Evolutionary conservation across 2,888 invertebrate genomes (phyloP).

Genomic region (Epinotia ramella): DNA sequence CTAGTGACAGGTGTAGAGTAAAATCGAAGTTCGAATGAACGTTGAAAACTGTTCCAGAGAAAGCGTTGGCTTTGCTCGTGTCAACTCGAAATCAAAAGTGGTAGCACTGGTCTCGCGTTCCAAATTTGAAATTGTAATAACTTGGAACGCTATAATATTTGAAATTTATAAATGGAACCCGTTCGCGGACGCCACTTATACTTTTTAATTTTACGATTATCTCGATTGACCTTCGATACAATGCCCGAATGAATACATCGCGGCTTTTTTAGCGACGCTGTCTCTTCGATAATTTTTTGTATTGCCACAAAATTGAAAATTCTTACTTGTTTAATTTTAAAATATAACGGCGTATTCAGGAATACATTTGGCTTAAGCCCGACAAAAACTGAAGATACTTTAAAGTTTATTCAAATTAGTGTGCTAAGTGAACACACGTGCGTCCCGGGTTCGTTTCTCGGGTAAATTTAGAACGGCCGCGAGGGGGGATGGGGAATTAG

Average conservation of each 20-base stretch:
- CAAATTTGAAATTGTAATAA: conserved; percentile 82
- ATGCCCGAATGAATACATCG: conserved; percentile 78
- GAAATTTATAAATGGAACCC: conserved; percentile 78
- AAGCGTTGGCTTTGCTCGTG: conserved; percentile 44
- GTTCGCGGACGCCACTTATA: conserved; percentile 76
- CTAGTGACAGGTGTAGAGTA: conserved; percentile 13
- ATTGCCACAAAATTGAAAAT: conserved; percentile 63
- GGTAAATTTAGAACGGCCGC: conserved; percentile 75
- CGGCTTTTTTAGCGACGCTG: conserved; percentile 61
- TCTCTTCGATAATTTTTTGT: conserved; percentile 58
- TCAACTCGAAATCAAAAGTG: conserved; percentile 65
- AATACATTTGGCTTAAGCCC: conserved; percentile 48
- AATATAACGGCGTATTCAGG: conserved; percentile 47
- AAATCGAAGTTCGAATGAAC: conserved; percentile 28
- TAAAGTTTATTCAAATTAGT: conserved; percentile 73
- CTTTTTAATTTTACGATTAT: conserved; percentile 81
- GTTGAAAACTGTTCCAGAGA: conserved; percentile 32
- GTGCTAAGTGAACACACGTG: conserved; percentile 81
- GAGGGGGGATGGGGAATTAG: conserved; percentile 64
- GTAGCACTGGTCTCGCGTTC: conserved; percentile 55
- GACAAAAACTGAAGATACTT: conserved; percentile 53
- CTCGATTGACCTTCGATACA: conserved; percentile 79
- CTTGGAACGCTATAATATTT: conserved; percentile 74
- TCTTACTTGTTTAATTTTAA: conserved; percentile 51
- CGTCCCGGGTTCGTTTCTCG: conserved; percentile 75